Percentiles rank a stretch among this genome's conserved stretches.
phyloP scores from a whole-genome alignment of 2,113 vertebrate genomes.

The Amphiprion percula region DNA sequence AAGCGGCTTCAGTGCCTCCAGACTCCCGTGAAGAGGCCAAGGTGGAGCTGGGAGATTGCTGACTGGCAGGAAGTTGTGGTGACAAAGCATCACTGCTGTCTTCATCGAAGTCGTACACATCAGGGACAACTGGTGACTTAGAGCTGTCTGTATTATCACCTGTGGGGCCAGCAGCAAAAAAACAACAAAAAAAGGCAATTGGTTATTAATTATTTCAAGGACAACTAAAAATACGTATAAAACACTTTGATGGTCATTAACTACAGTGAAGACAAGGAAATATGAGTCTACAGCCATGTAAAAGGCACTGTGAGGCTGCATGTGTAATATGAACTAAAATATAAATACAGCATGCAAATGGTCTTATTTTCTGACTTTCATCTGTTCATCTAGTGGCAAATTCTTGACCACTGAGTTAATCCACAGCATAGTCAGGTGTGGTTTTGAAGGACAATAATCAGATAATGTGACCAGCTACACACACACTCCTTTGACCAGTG shows the following conservation, averaged over 20 bases:
- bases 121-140: conserved; percentile 80
- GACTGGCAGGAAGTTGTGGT: conserved; percentile 90
- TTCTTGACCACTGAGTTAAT: too few relatives aligned
- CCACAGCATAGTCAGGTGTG: too few relatives aligned
- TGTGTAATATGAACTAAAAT: too few relatives aligned
- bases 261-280: too few relatives aligned
- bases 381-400: too few relatives aligned
- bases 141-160: conserved; percentile 86
- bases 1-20: conserved; percentile 83
- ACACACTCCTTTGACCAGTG: too few relatives aligned
- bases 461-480: too few relatives aligned
- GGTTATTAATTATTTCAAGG: conserved; percentile 1
- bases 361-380: too few relatives aligned
- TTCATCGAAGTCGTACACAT: conserved; percentile 91
- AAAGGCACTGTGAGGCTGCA: too few relatives aligned
- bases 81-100: conserved; percentile 94
- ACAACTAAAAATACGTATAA: background rate
- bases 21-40: conserved; percentile 87
- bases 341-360: too few relatives aligned
- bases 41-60: conserved; percentile 89
- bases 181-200: background rate
- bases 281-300: too few relatives aligned
- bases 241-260: background rate
- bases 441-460: too few relatives aligned
- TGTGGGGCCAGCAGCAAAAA: conserved; percentile 49